Evolutionary conservation across 2,113 vertebrate genomes (phyloP).

Genomic region (Quiscalus mexicanus): DNA sequence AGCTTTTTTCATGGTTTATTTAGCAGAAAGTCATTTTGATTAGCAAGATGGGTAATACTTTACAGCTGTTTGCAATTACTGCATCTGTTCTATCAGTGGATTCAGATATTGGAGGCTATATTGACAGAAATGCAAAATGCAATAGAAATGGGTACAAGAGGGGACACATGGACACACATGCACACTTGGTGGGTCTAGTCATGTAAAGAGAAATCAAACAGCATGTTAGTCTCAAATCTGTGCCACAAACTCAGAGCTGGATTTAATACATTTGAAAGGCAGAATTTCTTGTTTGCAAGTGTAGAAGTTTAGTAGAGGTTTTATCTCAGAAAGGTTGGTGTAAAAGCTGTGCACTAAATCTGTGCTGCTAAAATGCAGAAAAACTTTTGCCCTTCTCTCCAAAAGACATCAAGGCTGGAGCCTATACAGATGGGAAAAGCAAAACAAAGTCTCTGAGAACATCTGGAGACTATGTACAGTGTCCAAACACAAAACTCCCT

Average conservation of each 20-base stretch:
- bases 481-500: neutral
- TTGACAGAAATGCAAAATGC: constrained; percentile 73
- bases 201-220: constrained; percentile 66
- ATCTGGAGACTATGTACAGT: neutral
- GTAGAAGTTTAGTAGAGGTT: neutral
- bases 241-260: neutral
- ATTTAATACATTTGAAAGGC: constrained; percentile 20
- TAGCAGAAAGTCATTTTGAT: constrained; percentile 97
- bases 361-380: neutral
- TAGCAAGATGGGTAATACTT: constrained; percentile 91
- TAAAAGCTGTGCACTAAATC: neutral
- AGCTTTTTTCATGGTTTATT: constrained; percentile 99
- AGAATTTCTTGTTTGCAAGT: neutral
- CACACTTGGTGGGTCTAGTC: constrained; percentile 60
- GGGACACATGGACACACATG: constrained; percentile 11
- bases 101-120: constrained; percentile 79
- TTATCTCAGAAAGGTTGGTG: neutral
- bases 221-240: constrained; percentile 34
- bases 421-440: neutral
- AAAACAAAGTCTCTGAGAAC: neutral
- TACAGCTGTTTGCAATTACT: constrained; percentile 91
- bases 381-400: neutral
- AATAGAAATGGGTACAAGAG: constrained; percentile 58
- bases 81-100: constrained; percentile 86
- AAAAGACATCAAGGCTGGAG: neutral